A percentile compares a stretch with the other conserved stretches of the same genome.
phyloP scores from a whole-genome alignment of 1,140 invertebrate species.

The Metopolophium dirhodum region DNA sequence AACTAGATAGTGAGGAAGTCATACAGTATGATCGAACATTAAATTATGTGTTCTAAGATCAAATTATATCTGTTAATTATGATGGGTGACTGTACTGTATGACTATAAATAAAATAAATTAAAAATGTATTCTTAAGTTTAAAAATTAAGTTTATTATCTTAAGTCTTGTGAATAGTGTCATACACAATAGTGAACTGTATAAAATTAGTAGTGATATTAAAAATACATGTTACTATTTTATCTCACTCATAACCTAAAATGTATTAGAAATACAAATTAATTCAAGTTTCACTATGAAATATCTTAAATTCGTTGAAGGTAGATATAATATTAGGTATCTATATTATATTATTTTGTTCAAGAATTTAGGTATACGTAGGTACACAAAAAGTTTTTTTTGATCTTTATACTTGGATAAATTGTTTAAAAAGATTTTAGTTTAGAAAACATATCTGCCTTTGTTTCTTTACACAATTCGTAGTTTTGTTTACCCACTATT shows the following conservation, averaged over 20 bases:
- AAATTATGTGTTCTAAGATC: not conserved
- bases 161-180: not conserved
- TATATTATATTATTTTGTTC: too few species aligned
- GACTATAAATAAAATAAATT: not conserved
- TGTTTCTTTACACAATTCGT: not conserved
- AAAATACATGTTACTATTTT: not conserved
- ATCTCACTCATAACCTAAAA: not conserved
- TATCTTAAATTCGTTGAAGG: not conserved
- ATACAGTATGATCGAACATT: not conserved
- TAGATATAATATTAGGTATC: not conserved
- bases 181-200: not conserved
- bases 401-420: not conserved
- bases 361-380: too few species aligned
- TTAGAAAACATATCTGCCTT: not conserved
- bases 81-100: too few species aligned
- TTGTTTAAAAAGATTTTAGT: not conserved
- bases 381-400: not conserved
- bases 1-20: too few species aligned
- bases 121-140: not conserved
- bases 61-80: not conserved
- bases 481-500: not conserved
- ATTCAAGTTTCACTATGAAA: not conserved
- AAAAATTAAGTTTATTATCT: not conserved
- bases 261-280: not conserved
- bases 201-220: too few species aligned